Conservation (phyloP, 2,888 invertebrate genomes). For the Idaea straminata region DNA sequence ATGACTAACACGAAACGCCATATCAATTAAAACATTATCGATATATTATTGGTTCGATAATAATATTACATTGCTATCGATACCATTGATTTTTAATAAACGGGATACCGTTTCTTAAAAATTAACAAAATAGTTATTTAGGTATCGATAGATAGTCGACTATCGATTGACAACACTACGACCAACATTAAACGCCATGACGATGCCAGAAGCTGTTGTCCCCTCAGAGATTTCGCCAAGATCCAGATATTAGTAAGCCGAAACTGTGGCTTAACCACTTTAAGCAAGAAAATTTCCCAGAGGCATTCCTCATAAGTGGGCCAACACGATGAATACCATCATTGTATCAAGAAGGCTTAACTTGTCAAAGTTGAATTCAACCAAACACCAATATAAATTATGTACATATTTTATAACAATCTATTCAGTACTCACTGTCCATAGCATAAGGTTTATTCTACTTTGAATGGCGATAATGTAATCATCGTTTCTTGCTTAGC, state of each 20-base stretch:
- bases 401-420: conserved; percentile 14
- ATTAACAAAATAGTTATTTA: too few species aligned
- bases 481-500: conserved; percentile 33
- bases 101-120: too few species aligned
- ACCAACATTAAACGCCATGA: conserved; percentile 11
- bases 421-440: conserved; percentile 20
- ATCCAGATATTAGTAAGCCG: conserved; percentile 31
- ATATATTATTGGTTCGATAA: too few species aligned
- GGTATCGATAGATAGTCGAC: neutral
- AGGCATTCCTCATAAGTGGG: conserved; percentile 41
- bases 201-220: conserved; percentile 14
- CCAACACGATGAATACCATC: conserved; percentile 38
- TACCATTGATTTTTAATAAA: too few species aligned
- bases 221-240: conserved; percentile 22
- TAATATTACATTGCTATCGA: too few species aligned
- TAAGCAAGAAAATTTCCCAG: conserved; percentile 41
- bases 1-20: too few species aligned
- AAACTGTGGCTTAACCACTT: conserved; percentile 30
- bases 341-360: conserved; percentile 46
- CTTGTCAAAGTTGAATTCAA: conserved; percentile 50
- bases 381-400: conserved; percentile 30
- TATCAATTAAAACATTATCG: too few species aligned
- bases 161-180: neutral
- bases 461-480: conserved; percentile 3
- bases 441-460: conserved; percentile 2